Conservation (phyloP, 2,888 invertebrate species). For the Troglohyphantes excavatus region DNA sequence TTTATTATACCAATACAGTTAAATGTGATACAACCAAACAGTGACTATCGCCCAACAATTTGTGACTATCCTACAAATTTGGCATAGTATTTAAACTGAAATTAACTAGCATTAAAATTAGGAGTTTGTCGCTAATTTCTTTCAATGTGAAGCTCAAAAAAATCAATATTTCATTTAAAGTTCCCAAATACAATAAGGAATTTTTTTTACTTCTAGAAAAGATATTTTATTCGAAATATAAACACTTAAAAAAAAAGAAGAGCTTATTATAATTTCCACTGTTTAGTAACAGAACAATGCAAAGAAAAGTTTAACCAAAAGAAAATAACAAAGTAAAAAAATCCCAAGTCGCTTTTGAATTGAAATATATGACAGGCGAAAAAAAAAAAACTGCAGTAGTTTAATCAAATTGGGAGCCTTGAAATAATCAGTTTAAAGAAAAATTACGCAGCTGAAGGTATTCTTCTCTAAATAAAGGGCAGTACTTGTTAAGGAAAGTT, state of each 20-base stretch:
- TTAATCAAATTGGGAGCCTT: constrained; percentile 20
- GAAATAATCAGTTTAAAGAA: constrained; percentile 32
- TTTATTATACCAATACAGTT: too few species aligned
- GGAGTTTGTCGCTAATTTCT: too few species aligned
- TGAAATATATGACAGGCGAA: constrained; percentile 5
- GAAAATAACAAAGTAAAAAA: not conserved
- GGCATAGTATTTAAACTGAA: too few species aligned
- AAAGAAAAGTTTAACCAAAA: not conserved
- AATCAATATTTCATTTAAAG: not conserved
- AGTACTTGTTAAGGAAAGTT: too few species aligned
- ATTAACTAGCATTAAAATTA: too few species aligned
- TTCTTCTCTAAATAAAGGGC: not conserved
- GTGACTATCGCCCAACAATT: too few species aligned
- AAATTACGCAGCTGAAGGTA: not conserved
- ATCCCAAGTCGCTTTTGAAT: not conserved
- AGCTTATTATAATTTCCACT: constrained; percentile 8
- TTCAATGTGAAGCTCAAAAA: not conserved
- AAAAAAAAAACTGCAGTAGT: not conserved
- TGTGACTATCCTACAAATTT: too few species aligned
- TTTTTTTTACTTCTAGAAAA: not conserved
- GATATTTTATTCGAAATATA: not conserved
- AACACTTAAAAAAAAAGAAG: constrained; percentile 16
- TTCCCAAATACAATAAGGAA: not conserved
- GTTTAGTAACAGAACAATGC: not conserved
- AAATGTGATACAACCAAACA: too few species aligned